Percentiles rank a stretch among this genome's conserved stretches.
phyloP scores from a whole-genome alignment of 2,113 vertebrate species.

The Pao palembangensis region DNA sequence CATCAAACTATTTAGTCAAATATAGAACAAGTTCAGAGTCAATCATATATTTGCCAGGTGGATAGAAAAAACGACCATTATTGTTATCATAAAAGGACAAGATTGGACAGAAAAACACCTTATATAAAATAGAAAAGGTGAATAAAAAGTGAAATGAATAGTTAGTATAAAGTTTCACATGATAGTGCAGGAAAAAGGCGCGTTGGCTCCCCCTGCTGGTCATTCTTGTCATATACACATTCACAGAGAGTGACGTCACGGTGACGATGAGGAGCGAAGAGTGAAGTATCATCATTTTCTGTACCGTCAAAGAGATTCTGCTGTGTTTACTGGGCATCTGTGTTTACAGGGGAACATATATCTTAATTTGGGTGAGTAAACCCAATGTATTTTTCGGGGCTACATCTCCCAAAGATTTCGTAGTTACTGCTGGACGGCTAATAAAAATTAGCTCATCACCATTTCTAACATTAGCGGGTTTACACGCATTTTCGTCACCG shows the following conservation, averaged over 20 bases:
- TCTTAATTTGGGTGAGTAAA: slow-evolving; percentile 45
- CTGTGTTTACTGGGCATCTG: slow-evolving; percentile 23
- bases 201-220: slow-evolving; percentile 32
- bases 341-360: slow-evolving; percentile 17
- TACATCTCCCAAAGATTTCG: background rate
- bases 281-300: background rate
- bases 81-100: too few species aligned
- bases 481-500: too few species aligned
- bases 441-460: slow-evolving; percentile 6
- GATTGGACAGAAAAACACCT: too few species aligned
- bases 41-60: too few species aligned
- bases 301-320: background rate
- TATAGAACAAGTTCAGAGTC: too few species aligned
- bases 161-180: too few species aligned
- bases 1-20: too few species aligned
- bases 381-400: fast-evolving
- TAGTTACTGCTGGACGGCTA: background rate
- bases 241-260: background rate
- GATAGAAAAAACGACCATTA: too few species aligned
- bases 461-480: too few species aligned
- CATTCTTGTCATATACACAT: background rate
- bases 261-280: slow-evolving; percentile 15
- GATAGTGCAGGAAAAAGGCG: background rate
- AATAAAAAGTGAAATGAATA: too few species aligned
- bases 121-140: too few species aligned